Evolutionary conservation across 2,888 invertebrate species (phyloP).

Genomic region (Polylopha cassiicola): DNA sequence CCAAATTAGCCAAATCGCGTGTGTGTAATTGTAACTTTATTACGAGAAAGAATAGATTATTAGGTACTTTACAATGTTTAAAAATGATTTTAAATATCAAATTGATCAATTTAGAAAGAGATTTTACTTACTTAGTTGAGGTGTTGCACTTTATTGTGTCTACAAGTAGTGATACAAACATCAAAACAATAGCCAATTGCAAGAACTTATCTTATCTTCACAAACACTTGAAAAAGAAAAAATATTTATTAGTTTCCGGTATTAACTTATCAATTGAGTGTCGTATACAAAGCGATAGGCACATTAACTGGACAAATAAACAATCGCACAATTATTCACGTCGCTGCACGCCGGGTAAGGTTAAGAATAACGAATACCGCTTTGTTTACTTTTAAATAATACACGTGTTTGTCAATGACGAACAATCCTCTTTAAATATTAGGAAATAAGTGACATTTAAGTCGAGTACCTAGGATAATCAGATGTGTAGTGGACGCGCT

Average conservation of each 20-base stretch:
- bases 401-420: constrained; percentile 3
- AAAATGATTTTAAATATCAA: too few relatives aligned
- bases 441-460: neutral
- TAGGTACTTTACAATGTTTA: too few relatives aligned
- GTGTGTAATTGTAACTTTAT: too few relatives aligned
- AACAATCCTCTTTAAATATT: too few relatives aligned
- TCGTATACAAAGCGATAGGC: constrained; percentile 12
- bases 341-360: constrained; percentile 3
- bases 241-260: constrained; percentile 8
- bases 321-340: constrained; percentile 13
- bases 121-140: too few relatives aligned
- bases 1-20: too few relatives aligned
- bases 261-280: constrained; percentile 17
- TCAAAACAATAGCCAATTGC: neutral
- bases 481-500: constrained; percentile 7
- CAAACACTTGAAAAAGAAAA: constrained; percentile 15
- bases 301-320: constrained; percentile 12
- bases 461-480: constrained; percentile 14
- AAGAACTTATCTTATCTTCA: constrained; percentile 15
- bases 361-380: too few relatives aligned
- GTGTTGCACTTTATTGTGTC: too few relatives aligned
- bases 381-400: too few relatives aligned
- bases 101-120: too few relatives aligned
- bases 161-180: constrained; percentile 4
- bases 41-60: too few relatives aligned